These are phyloP conservation scores for Artemia franciscana DNA, from an alignment of 1,140 invertebrate species.

Conservation along the genomic window DNA sequence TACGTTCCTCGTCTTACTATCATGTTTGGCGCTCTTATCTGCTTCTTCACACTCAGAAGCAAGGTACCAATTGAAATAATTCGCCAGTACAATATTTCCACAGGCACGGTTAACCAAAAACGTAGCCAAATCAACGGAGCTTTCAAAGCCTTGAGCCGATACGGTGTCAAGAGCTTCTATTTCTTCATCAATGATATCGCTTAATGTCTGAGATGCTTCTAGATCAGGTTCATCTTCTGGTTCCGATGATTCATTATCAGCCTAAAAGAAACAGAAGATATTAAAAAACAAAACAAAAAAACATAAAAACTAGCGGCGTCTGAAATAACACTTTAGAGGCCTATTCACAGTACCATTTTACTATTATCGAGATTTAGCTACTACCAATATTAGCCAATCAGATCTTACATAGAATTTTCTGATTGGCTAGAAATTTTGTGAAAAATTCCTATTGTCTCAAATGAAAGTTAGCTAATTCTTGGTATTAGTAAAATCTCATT, in stretches of 20 bases:
- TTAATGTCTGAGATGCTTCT: not conserved
- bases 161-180: not conserved
- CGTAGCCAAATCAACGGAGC: constrained; percentile 43
- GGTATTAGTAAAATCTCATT: too few relatives aligned
- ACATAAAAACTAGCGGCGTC: too few relatives aligned
- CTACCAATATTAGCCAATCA: too few relatives aligned
- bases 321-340: too few relatives aligned
- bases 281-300: not conserved
- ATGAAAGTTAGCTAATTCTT: too few relatives aligned
- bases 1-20: constrained; percentile 51
- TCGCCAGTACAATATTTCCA: constrained; percentile 64
- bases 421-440: too few relatives aligned
- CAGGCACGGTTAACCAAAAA: constrained; percentile 78
- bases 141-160: not conserved
- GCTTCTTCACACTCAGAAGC: constrained; percentile 68
- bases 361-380: too few relatives aligned
- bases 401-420: too few relatives aligned
- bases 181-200: not conserved
- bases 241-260: not conserved
- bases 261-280: not conserved
- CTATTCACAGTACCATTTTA: too few relatives aligned
- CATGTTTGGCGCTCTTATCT: constrained; percentile 37
- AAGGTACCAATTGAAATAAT: constrained; percentile 95
- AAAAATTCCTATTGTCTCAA: too few relatives aligned
- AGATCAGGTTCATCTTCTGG: not conserved